Evolutionary conservation across 2,888 invertebrate genomes (phyloP).

Genomic region (Amorpha juglandis): DNA sequence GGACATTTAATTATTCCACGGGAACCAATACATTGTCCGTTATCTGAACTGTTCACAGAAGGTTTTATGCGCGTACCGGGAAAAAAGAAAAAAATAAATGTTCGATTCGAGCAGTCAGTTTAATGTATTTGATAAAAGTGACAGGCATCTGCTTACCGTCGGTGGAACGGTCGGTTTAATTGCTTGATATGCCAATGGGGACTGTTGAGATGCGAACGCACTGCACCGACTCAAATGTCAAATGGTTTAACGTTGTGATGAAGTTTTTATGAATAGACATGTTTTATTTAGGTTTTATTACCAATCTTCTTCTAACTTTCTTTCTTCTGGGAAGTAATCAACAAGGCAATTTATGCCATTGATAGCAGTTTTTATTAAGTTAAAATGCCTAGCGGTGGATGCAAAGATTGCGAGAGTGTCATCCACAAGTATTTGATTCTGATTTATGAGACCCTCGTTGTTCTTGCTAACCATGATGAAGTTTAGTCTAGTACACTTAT

Average conservation of each 20-base stretch:
- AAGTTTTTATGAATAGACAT: constrained; percentile 21
- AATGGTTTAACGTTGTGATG: constrained; percentile 42
- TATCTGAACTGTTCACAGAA: constrained; percentile 68
- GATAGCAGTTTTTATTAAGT: neutral
- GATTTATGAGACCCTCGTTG: no score
- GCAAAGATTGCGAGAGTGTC: no score
- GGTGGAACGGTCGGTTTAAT: constrained; percentile 70
- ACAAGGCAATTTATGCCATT: neutral
- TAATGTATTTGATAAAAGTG: constrained; percentile 83
- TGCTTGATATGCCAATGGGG: constrained; percentile 75
- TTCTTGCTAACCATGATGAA: no score
- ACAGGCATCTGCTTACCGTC: constrained; percentile 81
- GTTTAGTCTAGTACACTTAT: no score
- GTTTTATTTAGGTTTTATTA: constrained; percentile 1
- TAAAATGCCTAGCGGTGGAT: no score
- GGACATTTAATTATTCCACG: constrained; percentile 77
- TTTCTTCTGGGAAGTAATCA: neutral
- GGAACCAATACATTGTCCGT: constrained; percentile 76
- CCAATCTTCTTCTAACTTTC: neutral
- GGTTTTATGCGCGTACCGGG: constrained; percentile 63
- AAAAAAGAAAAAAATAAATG: constrained; percentile 71
- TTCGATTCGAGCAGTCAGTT: constrained; percentile 75
- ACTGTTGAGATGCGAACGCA: constrained; percentile 35
- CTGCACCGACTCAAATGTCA: constrained; percentile 42
- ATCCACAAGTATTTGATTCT: no score